Evolutionary conservation across 2,888 invertebrate species (phyloP).

Genomic region (Eudemis profundana): DNA sequence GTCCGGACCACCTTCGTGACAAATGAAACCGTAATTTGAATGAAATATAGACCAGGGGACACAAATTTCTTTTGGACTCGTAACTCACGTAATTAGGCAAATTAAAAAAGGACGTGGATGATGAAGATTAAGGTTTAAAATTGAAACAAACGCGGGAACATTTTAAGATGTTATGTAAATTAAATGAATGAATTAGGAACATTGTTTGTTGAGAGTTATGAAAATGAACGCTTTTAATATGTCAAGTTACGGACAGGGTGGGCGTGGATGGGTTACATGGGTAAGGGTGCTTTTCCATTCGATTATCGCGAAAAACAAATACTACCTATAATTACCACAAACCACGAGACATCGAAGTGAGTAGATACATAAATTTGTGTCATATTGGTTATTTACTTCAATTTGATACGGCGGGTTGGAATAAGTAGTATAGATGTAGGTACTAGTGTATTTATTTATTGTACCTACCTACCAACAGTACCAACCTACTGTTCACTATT

Average conservation of each 20-base stretch:
- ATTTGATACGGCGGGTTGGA: no score
- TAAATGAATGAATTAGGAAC: not conserved
- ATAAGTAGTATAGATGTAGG: no score
- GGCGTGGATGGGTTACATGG: not conserved
- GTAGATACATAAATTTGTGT: no score
- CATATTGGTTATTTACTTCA: no score
- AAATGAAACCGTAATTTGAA: conserved; percentile 33
- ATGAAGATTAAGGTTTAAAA: not conserved
- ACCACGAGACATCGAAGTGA: no score
- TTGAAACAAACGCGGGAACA: not conserved
- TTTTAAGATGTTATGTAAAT: not conserved
- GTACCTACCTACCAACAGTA: no score
- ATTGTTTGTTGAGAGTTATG: conserved; percentile 29
- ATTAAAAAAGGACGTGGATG: not conserved
- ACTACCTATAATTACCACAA: no score
- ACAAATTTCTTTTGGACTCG: conserved; percentile 1
- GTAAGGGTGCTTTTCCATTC: not conserved
- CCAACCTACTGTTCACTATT: no score
- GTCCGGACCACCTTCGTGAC: conserved; percentile 35
- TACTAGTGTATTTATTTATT: no score
- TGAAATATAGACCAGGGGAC: conserved; percentile 36
- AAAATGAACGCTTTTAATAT: conserved; percentile 7
- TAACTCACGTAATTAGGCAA: not conserved
- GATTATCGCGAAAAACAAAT: no score
- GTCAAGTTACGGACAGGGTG: not conserved